Conservation (phyloP, 2,113 vertebrate genomes). For the Accipiter virgatus region DNA sequence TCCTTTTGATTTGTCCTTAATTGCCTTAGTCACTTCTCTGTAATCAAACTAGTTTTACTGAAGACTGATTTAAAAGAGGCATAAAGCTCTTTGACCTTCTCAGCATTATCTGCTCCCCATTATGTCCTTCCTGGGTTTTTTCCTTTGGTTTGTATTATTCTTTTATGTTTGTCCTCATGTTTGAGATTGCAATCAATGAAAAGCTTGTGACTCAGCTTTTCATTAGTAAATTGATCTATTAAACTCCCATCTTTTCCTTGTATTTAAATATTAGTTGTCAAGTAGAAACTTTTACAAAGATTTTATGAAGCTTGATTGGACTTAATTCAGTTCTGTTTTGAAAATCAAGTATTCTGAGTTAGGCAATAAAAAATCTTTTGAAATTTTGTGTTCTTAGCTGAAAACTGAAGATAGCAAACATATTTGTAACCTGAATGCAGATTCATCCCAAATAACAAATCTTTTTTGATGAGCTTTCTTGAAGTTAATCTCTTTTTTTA, state of each 20-base stretch:
- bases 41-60: background rate
- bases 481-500: background rate
- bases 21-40: background rate
- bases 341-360: background rate
- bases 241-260: background rate
- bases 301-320: background rate
- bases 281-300: background rate
- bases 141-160: background rate
- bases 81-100: background rate
- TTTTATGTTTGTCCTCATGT: background rate
- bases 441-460: background rate
- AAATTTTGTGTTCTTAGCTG: background rate
- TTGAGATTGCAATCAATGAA: background rate
- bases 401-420: background rate
- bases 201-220: background rate
- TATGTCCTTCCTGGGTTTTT: background rate
- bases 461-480: background rate
- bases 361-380: background rate
- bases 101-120: background rate
- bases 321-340: background rate
- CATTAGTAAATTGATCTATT: background rate
- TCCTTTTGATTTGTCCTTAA: background rate
- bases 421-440: background rate
- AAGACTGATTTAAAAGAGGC: background rate
- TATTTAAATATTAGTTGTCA: background rate